Conservation (phyloP, 2,113 vertebrate species). For the Ramphastos sulfuratus region DNA sequence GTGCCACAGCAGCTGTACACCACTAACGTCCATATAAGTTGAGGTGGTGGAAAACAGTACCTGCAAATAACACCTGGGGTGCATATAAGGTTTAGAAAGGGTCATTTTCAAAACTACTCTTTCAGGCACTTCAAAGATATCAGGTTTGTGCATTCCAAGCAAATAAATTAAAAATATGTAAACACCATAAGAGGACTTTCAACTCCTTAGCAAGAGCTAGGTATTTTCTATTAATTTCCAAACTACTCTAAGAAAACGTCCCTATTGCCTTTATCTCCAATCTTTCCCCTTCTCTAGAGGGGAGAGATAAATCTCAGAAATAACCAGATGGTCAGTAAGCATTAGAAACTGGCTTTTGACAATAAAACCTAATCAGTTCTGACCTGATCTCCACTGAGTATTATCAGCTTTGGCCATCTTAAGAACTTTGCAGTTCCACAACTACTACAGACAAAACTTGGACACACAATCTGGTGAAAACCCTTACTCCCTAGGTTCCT, state of each 20-base stretch:
- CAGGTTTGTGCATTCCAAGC: not conserved
- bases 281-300: not conserved
- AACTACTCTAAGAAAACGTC: not conserved
- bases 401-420: slow-evolving; percentile 11
- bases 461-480: not conserved
- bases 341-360: slow-evolving; percentile 9
- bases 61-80: not conserved
- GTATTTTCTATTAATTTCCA: not conserved
- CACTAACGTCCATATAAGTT: not conserved
- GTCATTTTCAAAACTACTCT: not conserved
- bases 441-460: not conserved
- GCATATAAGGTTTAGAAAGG: not conserved
- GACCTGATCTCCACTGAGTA: not conserved
- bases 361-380: slow-evolving; percentile 31
- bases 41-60: not conserved
- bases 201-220: not conserved
- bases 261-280: not conserved
- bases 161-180: not conserved
- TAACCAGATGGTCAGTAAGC: slow-evolving; percentile 1
- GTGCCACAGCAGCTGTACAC: not conserved
- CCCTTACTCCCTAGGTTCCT: not conserved
- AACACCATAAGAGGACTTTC: not conserved
- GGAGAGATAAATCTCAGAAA: slow-evolving; percentile 17
- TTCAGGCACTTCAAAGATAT: not conserved
- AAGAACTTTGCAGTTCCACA: slow-evolving; percentile 2